Evolutionary conservation across 2,797 vertebrate species (phyloP).

Genomic region (Moxostoma hubbsi): DNA sequence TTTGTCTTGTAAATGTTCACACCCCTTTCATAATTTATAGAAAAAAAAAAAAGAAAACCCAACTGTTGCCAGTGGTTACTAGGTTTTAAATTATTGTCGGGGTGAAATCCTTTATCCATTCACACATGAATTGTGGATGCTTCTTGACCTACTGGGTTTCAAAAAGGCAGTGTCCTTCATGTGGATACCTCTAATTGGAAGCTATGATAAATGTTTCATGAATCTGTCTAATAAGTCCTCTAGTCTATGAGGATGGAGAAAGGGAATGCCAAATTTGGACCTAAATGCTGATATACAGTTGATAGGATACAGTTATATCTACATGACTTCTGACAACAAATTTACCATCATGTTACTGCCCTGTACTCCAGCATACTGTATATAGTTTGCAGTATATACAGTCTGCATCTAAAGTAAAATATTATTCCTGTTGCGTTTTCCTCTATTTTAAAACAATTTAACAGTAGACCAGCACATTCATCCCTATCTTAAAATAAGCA

Average conservation of each 20-base stretch:
- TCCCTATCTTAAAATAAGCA: background rate
- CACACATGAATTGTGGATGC: conserved; percentile 56
- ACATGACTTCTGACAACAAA: conserved; percentile 5
- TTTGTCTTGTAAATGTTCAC: too few species aligned
- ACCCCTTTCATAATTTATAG: too few species aligned
- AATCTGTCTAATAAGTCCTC: conserved; percentile 17
- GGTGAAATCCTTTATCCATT: conserved; percentile 49
- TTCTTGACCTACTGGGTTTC: conserved; percentile 38
- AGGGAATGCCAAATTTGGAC: background rate
- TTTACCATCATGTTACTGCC: background rate
- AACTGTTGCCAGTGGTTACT: too few species aligned
- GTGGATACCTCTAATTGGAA: conserved; percentile 27
- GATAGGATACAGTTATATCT: conserved; percentile 10
- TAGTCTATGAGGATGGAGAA: background rate
- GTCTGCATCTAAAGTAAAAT: background rate
- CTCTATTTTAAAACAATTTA: background rate
- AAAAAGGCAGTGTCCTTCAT: conserved; percentile 32
- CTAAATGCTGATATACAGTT: background rate
- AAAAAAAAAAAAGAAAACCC: too few species aligned
- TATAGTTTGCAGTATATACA: too few species aligned
- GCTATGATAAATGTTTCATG: conserved; percentile 30
- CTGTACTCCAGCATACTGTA: background rate
- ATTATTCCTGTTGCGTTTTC: background rate
- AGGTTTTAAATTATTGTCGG: background rate
- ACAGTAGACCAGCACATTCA: background rate